Percentiles rank a stretch among this genome's conserved stretches.
Evolutionary conservation across 2,113 vertebrate genomes (phyloP).

Genomic region (Lophius piscatorius): DNA sequence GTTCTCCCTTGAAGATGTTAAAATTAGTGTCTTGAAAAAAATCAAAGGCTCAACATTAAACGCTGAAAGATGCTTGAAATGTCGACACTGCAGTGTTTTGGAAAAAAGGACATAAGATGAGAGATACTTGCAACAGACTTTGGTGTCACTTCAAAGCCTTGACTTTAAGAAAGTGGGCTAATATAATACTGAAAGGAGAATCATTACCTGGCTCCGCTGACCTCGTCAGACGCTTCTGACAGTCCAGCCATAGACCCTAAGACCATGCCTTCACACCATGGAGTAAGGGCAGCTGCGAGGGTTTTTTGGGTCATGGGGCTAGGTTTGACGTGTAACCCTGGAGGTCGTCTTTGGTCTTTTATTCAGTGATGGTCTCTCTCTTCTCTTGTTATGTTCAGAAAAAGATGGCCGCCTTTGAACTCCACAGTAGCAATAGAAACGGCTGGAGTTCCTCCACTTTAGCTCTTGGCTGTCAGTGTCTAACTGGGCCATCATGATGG

Average conservation of each 20-base stretch:
- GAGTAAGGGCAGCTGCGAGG: conserved; percentile 30
- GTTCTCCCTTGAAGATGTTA: conserved; percentile 79
- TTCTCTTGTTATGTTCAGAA: conserved; percentile 77
- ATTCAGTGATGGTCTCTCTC: conserved; percentile 74
- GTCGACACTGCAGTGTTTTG: conserved; percentile 77
- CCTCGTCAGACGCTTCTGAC: conserved; percentile 62
- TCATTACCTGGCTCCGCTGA: conserved; percentile 71
- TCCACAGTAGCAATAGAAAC: conserved; percentile 77
- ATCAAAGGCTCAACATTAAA: conserved; percentile 80
- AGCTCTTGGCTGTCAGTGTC: conserved; percentile 76
- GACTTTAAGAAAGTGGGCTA: conserved; percentile 75
- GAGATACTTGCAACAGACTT: conserved; percentile 77
- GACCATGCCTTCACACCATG: conserved; percentile 41
- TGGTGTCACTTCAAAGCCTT: conserved; percentile 81
- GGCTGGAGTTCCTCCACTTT: conserved; percentile 79
- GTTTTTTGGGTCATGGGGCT: conserved; percentile 45
- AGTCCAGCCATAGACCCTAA: conserved; percentile 50
- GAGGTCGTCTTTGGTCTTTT: conserved; percentile 75
- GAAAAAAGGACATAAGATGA: conserved; percentile 75
- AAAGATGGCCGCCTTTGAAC: conserved; percentile 81
- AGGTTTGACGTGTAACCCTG: conserved; percentile 71
- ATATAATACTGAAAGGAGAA: conserved; percentile 70
- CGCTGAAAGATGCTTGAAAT: conserved; percentile 76
- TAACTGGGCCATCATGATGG: conserved; percentile 70
- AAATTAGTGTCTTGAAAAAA: conserved; percentile 79